Base-by-base conservation (phyloP, 2,888 invertebrate genomes). In the Stramonita haemastoma region DNA sequence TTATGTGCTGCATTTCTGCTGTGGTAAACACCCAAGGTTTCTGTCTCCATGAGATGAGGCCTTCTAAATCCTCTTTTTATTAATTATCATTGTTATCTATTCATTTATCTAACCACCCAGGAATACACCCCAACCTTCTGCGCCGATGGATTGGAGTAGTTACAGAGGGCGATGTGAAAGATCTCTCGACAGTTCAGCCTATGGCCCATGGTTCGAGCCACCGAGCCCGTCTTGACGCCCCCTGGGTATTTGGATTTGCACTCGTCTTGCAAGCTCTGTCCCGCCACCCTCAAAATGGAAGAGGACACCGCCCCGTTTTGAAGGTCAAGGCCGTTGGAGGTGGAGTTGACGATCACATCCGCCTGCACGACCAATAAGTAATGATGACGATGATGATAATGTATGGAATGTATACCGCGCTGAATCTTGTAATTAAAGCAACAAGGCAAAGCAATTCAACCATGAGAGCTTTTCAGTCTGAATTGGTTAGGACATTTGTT, bases 281-380 rank as follows among this genome's bases (percentile, higher is more conserved):
- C 95, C 6, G 94, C 94, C n/a, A 90, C 92, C 81, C 91, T 91
- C 34, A 94, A 87, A 57, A 95, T 90, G 34, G 92, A 92, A 15
- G 90, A 91, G 0, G 94, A 36, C 86, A 91, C 92, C 34, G 90
- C 90, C 0, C 92, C 93, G n/a, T 90, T 83, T 1, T 56, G 91
- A 1, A 93, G 89, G 81, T 92, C 91, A 34, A 93, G 89, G 11
- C 87, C 87, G n/a, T 87, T 87, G n/a, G 92, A 88, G 32, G 92
- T 92, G 34, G 91, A 92, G 89, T 92, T 93, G 5, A 93, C 91
- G 19, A 93, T 91, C 5, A 92, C 93, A 90, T 93, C 93, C 26
- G 91, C 91, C 92, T 92, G 86, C 77, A 36, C 87, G 26, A 15
- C 22, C 60, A 60, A 60, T 60, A 8, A 2, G 13, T 15, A 46